These are phyloP conservation scores for Anguilla japonica DNA, from an alignment of 2,113 vertebrate genomes.

Conservation along the genomic window DNA sequence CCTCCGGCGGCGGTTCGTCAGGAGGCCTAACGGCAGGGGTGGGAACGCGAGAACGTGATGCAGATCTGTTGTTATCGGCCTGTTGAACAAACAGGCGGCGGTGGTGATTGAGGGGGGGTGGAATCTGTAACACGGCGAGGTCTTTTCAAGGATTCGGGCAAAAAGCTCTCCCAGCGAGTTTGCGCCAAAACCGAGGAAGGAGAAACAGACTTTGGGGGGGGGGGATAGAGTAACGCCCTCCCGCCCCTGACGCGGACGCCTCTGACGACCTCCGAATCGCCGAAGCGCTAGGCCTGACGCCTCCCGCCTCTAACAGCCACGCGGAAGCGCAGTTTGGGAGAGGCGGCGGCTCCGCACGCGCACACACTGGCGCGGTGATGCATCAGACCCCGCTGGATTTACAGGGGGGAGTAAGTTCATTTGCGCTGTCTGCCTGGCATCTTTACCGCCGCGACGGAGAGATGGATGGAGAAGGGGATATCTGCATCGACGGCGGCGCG, in stretches of 20 bases:
- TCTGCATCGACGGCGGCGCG: neutral
- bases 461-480: neutral
- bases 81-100: neutral
- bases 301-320: too few species aligned
- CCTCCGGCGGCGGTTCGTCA: too few species aligned
- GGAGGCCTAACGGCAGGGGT: too few species aligned
- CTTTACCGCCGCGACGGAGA: neutral
- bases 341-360: neutral
- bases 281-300: neutral
- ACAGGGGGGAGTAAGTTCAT: neutral
- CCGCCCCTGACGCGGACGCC: too few species aligned
- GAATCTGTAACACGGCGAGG: neutral
- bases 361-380: neutral
- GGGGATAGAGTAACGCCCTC: too few species aligned
- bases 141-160: neutral
- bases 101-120: neutral
- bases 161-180: neutral
- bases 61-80: neutral
- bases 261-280: too few species aligned
- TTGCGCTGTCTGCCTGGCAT: neutral
- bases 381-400: neutral
- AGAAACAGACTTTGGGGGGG: too few species aligned
- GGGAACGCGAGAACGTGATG: neutral
- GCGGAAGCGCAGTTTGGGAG: neutral
- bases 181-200: neutral